These are phyloP conservation scores for Drosophila quadrilineata DNA, from an alignment of 1,140 invertebrate genomes.

Conservation along the genomic window DNA sequence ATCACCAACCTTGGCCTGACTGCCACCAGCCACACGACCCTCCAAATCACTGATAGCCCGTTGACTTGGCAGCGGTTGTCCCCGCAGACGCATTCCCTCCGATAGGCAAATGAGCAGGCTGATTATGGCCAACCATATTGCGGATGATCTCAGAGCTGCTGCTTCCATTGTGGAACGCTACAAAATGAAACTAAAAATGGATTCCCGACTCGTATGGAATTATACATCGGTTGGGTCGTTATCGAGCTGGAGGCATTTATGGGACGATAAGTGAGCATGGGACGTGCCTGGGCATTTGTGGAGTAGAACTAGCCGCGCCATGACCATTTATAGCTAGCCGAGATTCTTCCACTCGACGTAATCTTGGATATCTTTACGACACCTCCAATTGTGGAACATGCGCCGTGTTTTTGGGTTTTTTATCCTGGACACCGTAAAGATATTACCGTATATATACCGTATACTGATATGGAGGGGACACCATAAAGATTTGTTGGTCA, in stretches of 20 bases:
- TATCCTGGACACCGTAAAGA: conserved; percentile 33
- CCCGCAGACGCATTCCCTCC: conserved; percentile 35
- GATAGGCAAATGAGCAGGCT: conserved; percentile 1
- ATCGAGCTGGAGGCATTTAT: conserved; percentile 39
- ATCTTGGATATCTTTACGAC: conserved; percentile 2
- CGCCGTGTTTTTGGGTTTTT: conserved; percentile 19
- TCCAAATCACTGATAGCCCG: conserved; percentile 3
- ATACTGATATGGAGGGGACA: no score
- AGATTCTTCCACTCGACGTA: conserved; percentile 30
- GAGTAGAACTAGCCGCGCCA: neutral
- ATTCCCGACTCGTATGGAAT: conserved; percentile 26
- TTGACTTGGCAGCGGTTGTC: conserved; percentile 27
- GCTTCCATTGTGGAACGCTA: conserved; percentile 42
- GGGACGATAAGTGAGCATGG: conserved; percentile 22
- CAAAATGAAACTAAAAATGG: conserved; percentile 57
- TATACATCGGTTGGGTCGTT: conserved; percentile 48
- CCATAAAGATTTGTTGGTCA: conserved; percentile 47
- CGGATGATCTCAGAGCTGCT: conserved; percentile 44
- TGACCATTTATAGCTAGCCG: conserved; percentile 48
- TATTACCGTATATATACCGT: no score
- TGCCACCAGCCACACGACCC: conserved; percentile 80
- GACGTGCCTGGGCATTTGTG: conserved; percentile 43
- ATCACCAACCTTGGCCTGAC: conserved; percentile 56
- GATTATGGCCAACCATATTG: conserved; percentile 13
- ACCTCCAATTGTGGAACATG: conserved; percentile 21